phyloP scores from a whole-genome alignment of 2,797 vertebrate species.

The Darevskia nairensis region DNA sequence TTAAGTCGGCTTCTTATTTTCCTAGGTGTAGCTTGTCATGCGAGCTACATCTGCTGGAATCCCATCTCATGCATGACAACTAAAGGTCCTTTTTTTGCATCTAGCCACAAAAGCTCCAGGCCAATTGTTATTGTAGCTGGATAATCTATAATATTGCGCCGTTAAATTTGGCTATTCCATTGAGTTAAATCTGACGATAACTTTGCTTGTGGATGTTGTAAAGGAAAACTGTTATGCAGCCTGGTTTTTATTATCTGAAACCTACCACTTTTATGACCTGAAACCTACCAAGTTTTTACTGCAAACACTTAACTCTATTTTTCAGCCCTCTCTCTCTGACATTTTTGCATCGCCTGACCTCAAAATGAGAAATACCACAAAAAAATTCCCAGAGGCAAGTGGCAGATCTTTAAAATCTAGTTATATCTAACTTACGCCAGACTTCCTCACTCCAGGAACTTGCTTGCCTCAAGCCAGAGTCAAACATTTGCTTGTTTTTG shows the following conservation, averaged over 20 bases:
- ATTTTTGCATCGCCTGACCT: background rate
- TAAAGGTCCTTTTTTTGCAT: too few species aligned
- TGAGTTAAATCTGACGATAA: background rate
- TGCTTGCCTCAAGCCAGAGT: background rate
- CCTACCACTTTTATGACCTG: background rate
- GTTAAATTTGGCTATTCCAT: background rate
- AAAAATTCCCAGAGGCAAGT: background rate
- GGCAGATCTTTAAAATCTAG: background rate
- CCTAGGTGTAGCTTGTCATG: too few species aligned
- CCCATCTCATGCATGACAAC: too few species aligned
- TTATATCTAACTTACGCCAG: background rate
- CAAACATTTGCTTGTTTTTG: background rate
- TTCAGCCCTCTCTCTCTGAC: background rate
- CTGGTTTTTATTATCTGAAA: background rate
- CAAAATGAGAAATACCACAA: background rate
- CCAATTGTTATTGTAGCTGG: background rate
- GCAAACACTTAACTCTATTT: background rate
- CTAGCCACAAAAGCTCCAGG: too few species aligned
- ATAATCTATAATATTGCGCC: background rate
- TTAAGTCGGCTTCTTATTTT: too few species aligned
- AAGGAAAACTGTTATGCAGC: background rate
- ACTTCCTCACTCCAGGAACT: background rate
- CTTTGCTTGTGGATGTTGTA: background rate
- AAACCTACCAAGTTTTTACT: background rate
- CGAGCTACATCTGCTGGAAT: too few species aligned